These are phyloP conservation scores for Leptogaster cylindrica DNA, from an alignment of 2,888 invertebrate species.

Conservation along the genomic window DNA sequence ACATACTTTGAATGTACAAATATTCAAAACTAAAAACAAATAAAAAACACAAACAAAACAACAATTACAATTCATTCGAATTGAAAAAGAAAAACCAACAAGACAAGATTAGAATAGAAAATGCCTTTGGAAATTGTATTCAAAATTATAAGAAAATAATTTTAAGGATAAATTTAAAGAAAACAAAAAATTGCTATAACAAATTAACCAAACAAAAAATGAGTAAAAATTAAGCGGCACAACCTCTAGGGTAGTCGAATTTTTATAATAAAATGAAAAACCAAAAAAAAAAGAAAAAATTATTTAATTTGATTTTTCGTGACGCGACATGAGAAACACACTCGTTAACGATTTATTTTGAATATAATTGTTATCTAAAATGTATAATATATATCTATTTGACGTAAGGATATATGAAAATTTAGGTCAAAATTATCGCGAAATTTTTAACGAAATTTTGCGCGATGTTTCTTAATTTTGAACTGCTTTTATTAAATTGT, in stretches of 20 bases:
- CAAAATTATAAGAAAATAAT: slow-evolving; percentile 44
- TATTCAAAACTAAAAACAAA: slow-evolving; percentile 24
- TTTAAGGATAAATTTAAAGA: slow-evolving; percentile 38
- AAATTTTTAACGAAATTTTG: not conserved
- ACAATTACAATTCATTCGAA: slow-evolving; percentile 11
- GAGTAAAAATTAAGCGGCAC: slow-evolving; percentile 42
- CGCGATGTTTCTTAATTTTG: not conserved
- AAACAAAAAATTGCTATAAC: slow-evolving; percentile 18
- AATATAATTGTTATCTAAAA: not conserved
- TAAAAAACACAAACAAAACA: too few species aligned
- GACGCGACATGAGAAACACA: too few species aligned
- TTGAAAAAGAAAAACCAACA: slow-evolving; percentile 33
- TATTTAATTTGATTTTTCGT: too few species aligned
- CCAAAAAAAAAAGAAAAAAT: not conserved
- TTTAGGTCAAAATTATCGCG: not conserved
- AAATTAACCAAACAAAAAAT: slow-evolving; percentile 41
- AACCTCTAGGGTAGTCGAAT: slow-evolving; percentile 48
- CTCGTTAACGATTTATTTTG: not conserved
- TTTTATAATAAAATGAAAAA: slow-evolving; percentile 33
- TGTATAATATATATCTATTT: not conserved
- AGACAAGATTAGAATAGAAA: slow-evolving; percentile 44
- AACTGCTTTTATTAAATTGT: not conserved
- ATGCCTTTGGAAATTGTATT: slow-evolving; percentile 46
- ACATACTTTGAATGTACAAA: slow-evolving; percentile 42
- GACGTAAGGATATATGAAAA: not conserved